Base-by-base conservation (phyloP, 2,113 vertebrate genomes). In the Arenaria interpres region DNA sequence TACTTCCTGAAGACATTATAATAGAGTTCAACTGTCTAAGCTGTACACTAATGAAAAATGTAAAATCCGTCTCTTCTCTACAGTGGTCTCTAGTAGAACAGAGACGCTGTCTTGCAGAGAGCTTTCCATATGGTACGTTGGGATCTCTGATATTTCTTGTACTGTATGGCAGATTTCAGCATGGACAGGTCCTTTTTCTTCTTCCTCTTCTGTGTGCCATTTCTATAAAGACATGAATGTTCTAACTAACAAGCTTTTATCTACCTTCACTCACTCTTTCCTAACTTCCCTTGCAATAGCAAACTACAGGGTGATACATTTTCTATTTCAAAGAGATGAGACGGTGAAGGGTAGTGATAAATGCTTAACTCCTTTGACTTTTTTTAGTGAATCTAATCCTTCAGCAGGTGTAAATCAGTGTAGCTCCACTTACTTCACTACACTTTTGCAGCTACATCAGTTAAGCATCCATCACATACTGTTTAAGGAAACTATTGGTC, bases 11-110 rank as follows among this genome's bases (percentile, higher is more conserved):
- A 97, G 98, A 98, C 97, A 98, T 96, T 98, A 96, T 98, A 97
- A 97, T 98, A 97, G 97, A 98, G 97, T 98, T 98, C 98, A 98
- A 97, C 97, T 97, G 96, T 98, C 97, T 97, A 97, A 93, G 94
- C 95, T 94, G 95, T 97, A 98, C 96, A 93, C 92, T 98, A 98
- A 98, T 98, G 96, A 98, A 98, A 98, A 98, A 98, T 97, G 97
- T 97, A 98, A 98, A 98, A 98, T 93, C 94, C 96, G 92, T 93
- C 87, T 95, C 73, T 59, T 94, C 76, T 95, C 68, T 75, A 56
- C 90, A 92, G 89, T 89, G 83, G 82, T 94, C 92, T 85, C 30
- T 84, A 82, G 85, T 57, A 96, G 95, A 96, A 96, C 91, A 97
- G 96, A 98, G 89, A 48, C 1, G 9, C 86, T 97, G 84, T 93